phyloP scores from a whole-genome alignment of 37 sponge, comb jelly and placozoan species.

The Petrosia ficiformis region DNA sequence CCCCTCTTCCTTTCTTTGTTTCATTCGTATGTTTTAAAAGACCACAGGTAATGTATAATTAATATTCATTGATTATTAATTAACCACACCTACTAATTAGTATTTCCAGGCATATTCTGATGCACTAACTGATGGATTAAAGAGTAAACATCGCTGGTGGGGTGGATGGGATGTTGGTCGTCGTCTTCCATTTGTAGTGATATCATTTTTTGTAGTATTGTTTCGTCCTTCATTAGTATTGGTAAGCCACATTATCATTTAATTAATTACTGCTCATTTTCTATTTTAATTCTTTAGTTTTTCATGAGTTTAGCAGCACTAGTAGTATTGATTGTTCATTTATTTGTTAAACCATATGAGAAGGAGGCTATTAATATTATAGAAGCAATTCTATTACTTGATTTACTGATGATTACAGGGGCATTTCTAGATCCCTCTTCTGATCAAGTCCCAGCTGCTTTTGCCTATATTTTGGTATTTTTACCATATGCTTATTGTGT shows the following conservation, averaged over 20 bases:
- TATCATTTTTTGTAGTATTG: constrained; percentile 41
- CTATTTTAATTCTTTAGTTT: constrained; percentile 28
- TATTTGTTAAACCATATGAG: constrained; percentile 65
- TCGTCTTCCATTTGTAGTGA: constrained; percentile 58
- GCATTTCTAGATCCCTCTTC: constrained; percentile 60
- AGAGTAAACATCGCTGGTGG: constrained; percentile 59
- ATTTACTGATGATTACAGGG: constrained; percentile 58
- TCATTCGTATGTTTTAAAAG: constrained; percentile 36
- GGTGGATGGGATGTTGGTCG: constrained; percentile 80
- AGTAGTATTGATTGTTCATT: constrained; percentile 47
- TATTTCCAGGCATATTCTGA: constrained; percentile 66
- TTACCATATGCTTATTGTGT: constrained; percentile 61
- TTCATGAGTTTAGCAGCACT: constrained; percentile 58
- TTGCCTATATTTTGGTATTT: constrained; percentile 41
- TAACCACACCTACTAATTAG: constrained; percentile 15
- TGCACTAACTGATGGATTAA: constrained; percentile 66
- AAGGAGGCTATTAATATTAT: constrained; percentile 59
- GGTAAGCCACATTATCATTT: constrained; percentile 27
- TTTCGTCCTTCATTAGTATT: constrained; percentile 61
- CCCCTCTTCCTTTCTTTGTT: constrained; percentile 34
- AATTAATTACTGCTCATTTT: neutral
- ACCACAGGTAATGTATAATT: constrained; percentile 32
- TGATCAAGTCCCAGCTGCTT: constrained; percentile 30
- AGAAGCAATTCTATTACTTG: constrained; percentile 59
- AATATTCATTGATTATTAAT: too few species aligned